Evolutionary conservation across 1,140 invertebrate genomes (phyloP), one percentile per base, ranked within the genome.

Genomic region (Drosophila setifemur): DNA sequence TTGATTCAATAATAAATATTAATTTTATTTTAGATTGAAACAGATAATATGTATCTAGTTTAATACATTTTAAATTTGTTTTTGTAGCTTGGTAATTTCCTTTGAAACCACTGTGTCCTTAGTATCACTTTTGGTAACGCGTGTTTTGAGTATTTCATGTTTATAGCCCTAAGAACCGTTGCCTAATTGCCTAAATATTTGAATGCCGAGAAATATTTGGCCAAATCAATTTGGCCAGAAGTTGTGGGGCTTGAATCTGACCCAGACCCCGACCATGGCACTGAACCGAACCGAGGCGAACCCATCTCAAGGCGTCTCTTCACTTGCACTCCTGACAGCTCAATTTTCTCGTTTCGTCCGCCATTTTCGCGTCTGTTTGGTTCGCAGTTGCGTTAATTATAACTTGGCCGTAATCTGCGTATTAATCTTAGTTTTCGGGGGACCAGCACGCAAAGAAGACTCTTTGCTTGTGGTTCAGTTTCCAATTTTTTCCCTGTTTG

Each of bases 361-460:
- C 50, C 16, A 16, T 44, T 53, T 44, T 35, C 25, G 9, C 52
- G n/a, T 9, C 1, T 7, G 25, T 54, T 33, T n/a, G 19, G 6
- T 53, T 40, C 4, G 48, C 19, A 9, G 33, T 19, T n/a, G 12
- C 11, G 64, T 18, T 64, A 64, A 64, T 64, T 64, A 64, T 64
- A 64, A 64, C 68, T 83, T 53, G 50, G 53, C 57, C 52, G 50
- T 85, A 78, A 83, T 85, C 78, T 71, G 79, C 64, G 70, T 78
- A 83, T 85, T 83, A 83, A 83, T 83, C 79, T 83, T 58, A 48
- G 69, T 73, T 57, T 76, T 33, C 26, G 2, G 14, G 39, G 28
- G 3, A 14, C 31, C 39, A 29, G 21, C 28, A 77, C 43, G 53
- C 39, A 70, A 53, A 45, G 61, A 12, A 26, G 35, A 44, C 26